Conservation (phyloP, 2,797 vertebrate genomes). For the Coracias cyanogaster region DNA sequence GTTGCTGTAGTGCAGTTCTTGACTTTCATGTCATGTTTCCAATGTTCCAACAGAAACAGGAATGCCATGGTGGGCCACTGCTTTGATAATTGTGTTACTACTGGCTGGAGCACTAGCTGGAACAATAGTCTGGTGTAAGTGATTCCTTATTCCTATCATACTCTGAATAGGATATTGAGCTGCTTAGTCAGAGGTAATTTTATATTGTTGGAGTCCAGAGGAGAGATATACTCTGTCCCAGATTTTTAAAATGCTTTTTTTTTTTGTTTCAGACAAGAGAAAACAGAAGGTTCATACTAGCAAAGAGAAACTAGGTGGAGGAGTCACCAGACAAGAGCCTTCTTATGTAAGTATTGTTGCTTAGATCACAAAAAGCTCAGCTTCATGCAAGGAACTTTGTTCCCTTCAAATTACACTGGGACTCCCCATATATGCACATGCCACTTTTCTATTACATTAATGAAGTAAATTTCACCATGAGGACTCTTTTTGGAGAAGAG, state of each 20-base stretch:
- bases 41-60: not conserved
- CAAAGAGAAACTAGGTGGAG: accelerated
- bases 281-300: accelerated
- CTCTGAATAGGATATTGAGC: not conserved
- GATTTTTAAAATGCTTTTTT: not conserved
- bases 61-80: accelerated
- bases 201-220: not conserved
- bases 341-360: conserved; percentile 20
- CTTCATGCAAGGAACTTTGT: not conserved
- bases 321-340: accelerated
- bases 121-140: not conserved
- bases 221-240: not conserved
- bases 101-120: accelerated
- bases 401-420: not conserved
- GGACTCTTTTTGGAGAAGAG: not conserved
- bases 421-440: not conserved
- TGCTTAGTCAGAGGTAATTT: not conserved
- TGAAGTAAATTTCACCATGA: not conserved
- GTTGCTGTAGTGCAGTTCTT: not conserved
- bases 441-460: not conserved
- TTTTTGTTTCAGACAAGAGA: not conserved
- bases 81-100: accelerated
- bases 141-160: not conserved
- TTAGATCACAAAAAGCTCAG: not conserved
- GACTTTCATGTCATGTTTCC: not conserved